These are phyloP conservation scores for Apodemia mormo DNA, from an alignment of 2,888 invertebrate species.

Conservation along the genomic window DNA sequence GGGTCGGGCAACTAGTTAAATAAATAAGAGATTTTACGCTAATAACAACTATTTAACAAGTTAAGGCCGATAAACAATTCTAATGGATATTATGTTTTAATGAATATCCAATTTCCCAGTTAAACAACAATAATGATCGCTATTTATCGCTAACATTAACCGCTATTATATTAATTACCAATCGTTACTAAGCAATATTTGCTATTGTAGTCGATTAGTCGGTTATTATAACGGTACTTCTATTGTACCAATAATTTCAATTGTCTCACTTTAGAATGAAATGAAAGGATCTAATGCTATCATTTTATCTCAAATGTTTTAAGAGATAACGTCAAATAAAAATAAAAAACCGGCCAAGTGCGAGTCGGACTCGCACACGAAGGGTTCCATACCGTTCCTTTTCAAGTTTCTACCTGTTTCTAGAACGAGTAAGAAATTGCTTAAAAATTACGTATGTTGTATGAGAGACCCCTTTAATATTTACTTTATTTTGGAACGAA, in stretches of 20 bases:
- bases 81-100: background rate
- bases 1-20: no score
- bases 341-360: no score
- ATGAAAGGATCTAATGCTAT: background rate
- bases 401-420: no score
- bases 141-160: conserved; percentile 31
- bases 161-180: conserved; percentile 45
- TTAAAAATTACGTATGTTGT: no score
- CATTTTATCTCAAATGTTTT: background rate
- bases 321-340: background rate
- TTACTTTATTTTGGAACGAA: no score
- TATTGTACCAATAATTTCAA: conserved; percentile 23
- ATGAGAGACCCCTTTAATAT: no score
- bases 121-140: conserved; percentile 22
- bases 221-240: conserved; percentile 35
- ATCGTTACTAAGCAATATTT: conserved; percentile 50
- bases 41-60: no score
- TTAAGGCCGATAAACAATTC: background rate
- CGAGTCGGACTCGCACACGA: no score
- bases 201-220: conserved; percentile 32
- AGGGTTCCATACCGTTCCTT: no score
- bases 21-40: no score
- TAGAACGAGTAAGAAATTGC: no score
- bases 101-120: background rate
- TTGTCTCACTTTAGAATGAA: background rate